Percentiles rank a stretch among this genome's conserved stretches.
phyloP scores from a whole-genome alignment of 2,888 invertebrate species.

The Clivina fossor region DNA sequence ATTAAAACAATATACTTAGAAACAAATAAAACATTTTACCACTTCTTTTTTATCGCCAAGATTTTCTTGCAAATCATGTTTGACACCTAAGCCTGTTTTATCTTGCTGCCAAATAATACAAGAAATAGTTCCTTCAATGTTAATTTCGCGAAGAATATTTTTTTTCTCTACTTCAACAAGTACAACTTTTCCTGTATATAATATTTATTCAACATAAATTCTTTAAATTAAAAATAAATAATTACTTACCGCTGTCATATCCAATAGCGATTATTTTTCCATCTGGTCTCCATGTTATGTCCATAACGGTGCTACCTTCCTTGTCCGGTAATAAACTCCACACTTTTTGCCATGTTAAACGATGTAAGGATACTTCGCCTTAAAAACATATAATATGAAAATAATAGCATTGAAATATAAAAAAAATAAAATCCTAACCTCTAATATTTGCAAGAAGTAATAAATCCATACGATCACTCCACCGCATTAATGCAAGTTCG shows the following conservation, averaged over 20 bases:
- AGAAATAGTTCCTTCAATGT: constrained; percentile 64
- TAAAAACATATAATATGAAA: constrained; percentile 40
- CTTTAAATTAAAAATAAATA: not conserved
- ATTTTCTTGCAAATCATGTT: not conserved
- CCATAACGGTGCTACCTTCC: constrained; percentile 72
- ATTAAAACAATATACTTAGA: not conserved
- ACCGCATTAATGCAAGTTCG: constrained; percentile 83
- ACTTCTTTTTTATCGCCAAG: not conserved
- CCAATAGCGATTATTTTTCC: constrained; percentile 81
- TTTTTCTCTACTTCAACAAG: constrained; percentile 87
- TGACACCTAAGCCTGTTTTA: constrained; percentile 39
- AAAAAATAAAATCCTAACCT: constrained; percentile 59
- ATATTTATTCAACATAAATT: no score
- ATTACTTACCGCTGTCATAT: constrained; percentile 65
- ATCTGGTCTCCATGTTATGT: constrained; percentile 92
- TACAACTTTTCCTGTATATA: constrained; percentile 66
- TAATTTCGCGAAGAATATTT: constrained; percentile 69
- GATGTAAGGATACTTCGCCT: constrained; percentile 87
- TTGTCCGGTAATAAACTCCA: constrained; percentile 79
- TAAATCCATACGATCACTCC: constrained; percentile 94
- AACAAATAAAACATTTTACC: not conserved
- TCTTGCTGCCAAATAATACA: constrained; percentile 69
- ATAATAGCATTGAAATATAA: constrained; percentile 7
- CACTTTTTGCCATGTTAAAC: constrained; percentile 91
- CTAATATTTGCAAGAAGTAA: constrained; percentile 84